Evolutionary conservation across 2,888 invertebrate species (phyloP), one percentile per base, ranked within the genome.

Genomic region (Acleris literana): DNA sequence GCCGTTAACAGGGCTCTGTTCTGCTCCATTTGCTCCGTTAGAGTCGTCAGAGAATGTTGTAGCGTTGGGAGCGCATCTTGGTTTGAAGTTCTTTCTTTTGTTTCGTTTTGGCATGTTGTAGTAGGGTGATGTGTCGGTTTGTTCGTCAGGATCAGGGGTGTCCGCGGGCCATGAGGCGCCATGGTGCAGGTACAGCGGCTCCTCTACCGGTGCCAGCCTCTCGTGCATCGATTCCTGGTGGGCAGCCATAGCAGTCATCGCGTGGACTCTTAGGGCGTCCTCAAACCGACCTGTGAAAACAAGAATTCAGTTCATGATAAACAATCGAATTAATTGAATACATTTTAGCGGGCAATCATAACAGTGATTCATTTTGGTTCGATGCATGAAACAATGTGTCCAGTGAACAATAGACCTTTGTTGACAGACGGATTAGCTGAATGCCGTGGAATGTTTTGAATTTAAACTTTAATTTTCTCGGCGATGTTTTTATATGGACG

Each of bases 11-110:
- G 85, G 87, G 70, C 90, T 89, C 46, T 77, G 73, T 60, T 85
- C 83, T 66, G 81, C 81, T 71, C 88, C 84, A 68, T 85, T 82
- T 2, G 77, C 87, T 68, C 86, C 90, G n/a, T 90, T 88, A 0
- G 91, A 91, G 68, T 93, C 92, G 61, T 94, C 93, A 6, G 93
- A 92, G 75, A 90, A 93, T 1, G 88, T 81, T 1, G 90, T 87
- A 20, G 93, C 84, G 69, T 94, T 94, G 2, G 96, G 95, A 67
- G 93, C 93, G 84, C 96, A 96, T 76, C 96, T 91, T 0, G 97
- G 97, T 76, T 95, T 95, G 86, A 96, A 96, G 84, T 96, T 96
- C 85, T 96, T 96, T 73, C 96, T 90, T 76, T 96, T 96, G 90
- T 96, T 96, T 76, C 95, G 93, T 84, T 95, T 95, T 70, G 94